Evolutionary conservation across 2,113 vertebrate species (phyloP).

Genomic region (Empidonax alnorum): DNA sequence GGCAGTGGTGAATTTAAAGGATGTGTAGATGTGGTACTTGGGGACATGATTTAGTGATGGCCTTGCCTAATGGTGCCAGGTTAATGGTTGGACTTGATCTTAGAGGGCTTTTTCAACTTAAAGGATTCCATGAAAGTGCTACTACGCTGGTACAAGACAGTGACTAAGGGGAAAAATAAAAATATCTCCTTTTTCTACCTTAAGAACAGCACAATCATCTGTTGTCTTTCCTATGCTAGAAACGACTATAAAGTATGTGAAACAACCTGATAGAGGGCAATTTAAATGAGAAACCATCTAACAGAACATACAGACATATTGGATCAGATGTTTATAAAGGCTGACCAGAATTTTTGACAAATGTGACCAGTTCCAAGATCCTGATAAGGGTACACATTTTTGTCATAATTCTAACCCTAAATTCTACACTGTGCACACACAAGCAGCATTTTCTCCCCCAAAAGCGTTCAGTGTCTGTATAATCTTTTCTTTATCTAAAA

Average conservation of each 20-base stretch:
- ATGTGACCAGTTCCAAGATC: neutral
- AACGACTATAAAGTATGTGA: neutral
- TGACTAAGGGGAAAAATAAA: neutral
- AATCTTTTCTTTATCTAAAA: neutral
- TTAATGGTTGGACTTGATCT: neutral
- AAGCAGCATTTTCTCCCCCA: neutral
- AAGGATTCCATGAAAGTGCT: neutral
- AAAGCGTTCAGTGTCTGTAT: neutral
- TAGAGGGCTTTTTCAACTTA: neutral
- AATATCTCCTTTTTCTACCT: neutral
- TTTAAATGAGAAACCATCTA: neutral
- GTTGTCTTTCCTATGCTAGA: neutral
- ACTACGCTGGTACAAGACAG: neutral
- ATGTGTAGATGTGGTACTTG: neutral
- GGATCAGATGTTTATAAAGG: neutral
- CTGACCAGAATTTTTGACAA: neutral
- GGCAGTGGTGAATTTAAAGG: neutral
- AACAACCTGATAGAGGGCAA: neutral
- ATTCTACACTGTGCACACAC: fast-evolving
- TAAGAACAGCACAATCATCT: neutral
- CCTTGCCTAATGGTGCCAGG: neutral
- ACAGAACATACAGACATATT: neutral
- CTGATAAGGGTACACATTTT: neutral
- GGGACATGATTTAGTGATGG: neutral
- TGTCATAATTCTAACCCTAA: neutral